Evolutionary conservation across 2,888 invertebrate species (phyloP).

Genomic region (Lypha dubia): DNA sequence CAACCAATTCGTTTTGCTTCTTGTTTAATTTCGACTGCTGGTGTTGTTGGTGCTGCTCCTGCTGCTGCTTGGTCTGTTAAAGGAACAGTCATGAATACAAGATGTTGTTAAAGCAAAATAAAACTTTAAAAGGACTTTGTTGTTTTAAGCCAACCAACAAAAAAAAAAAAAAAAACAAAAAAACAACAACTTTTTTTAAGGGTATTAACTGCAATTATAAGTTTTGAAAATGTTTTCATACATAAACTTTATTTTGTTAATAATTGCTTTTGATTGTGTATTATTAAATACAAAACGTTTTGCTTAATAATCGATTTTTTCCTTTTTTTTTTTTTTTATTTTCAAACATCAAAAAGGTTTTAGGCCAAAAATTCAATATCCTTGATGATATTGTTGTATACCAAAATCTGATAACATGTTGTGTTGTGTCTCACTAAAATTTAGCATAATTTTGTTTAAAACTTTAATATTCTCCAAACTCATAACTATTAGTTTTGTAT

Average conservation of each 20-base stretch:
- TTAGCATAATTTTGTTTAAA: constrained; percentile 26
- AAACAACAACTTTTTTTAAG: constrained; percentile 31
- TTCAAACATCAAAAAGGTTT: not conserved
- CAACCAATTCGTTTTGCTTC: not conserved
- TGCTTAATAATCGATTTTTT: constrained; percentile 53
- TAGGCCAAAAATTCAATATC: constrained; percentile 26
- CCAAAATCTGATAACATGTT: not conserved
- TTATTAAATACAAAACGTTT: constrained; percentile 49
- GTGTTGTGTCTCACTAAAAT: not conserved
- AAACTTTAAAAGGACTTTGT: constrained; percentile 28
- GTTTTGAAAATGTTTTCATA: constrained; percentile 54
- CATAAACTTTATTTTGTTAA: constrained; percentile 60
- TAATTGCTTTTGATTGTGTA: constrained; percentile 60
- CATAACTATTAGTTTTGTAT: constrained; percentile 8
- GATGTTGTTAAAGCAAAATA: constrained; percentile 14
- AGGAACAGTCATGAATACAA: constrained; percentile 15
- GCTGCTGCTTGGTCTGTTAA: not conserved
- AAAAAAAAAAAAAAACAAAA: too few species aligned
- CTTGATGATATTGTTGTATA: not conserved
- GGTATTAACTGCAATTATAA: constrained; percentile 63
- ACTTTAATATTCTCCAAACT: not conserved
- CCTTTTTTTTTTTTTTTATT: too few species aligned
- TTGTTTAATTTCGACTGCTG: constrained; percentile 13
- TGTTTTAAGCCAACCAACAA: constrained; percentile 16
- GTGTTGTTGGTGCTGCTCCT: too few species aligned